A percentile compares a stretch with the other conserved stretches of the same genome.
phyloP scores from a whole-genome alignment of 1,140 invertebrate genomes.

The Lepidurus apus region DNA sequence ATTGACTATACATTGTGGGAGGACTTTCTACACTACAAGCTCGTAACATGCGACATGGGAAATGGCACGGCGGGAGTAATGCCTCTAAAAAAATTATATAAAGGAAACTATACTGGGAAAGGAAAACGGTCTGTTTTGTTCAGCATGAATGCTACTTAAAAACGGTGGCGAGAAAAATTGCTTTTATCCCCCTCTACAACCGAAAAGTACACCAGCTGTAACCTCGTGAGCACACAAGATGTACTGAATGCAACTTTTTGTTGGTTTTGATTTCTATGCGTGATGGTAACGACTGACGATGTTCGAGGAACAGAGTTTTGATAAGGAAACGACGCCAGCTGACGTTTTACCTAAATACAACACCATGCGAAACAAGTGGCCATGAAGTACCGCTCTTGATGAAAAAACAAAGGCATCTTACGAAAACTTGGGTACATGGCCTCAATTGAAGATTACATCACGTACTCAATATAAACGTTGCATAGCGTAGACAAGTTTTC shows the following conservation, averaged over 20 bases:
- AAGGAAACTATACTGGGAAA: no score
- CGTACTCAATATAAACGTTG: background rate
- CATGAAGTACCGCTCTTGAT: background rate
- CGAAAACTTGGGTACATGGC: background rate
- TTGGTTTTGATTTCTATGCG: background rate
- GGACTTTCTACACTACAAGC: no score
- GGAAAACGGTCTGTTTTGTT: no score
- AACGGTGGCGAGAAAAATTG: no score
- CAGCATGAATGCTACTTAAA: no score
- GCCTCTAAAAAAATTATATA: no score
- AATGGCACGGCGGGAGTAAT: no score
- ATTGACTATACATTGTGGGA: no score
- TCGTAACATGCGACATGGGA: no score
- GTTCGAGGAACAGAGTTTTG: slow-evolving; percentile 17
- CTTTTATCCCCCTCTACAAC: no score
- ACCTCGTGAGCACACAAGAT: no score
- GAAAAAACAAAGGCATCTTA: background rate
- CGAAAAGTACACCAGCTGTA: no score
- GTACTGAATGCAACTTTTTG: background rate
- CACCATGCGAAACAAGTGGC: background rate
- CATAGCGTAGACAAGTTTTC: background rate
- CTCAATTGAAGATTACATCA: background rate
- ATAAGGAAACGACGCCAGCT: slow-evolving; percentile 27
- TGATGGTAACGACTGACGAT: slow-evolving; percentile 5
- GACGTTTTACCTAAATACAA: background rate